These are phyloP conservation scores for Pseudorectes ferrugineus DNA, from an alignment of 2,113 vertebrate species.

Conservation along the genomic window DNA sequence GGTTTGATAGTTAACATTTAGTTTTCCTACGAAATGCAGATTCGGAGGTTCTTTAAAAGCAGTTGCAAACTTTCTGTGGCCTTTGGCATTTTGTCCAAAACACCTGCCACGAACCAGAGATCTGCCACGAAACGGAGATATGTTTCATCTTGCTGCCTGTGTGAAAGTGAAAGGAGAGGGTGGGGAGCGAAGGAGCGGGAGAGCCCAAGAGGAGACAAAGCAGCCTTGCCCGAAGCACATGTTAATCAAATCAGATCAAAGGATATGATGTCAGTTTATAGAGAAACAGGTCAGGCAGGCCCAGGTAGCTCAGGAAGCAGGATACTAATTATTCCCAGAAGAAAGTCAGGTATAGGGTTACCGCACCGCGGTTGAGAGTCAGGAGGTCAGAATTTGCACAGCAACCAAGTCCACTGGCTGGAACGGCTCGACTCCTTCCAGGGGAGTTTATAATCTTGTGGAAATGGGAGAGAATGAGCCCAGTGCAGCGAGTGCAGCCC, in stretches of 20 bases:
- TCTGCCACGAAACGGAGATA: neutral
- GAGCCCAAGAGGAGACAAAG: constrained; percentile 64
- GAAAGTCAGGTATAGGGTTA: constrained; percentile 74
- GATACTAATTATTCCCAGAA: constrained; percentile 74
- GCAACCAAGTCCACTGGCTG: constrained; percentile 11
- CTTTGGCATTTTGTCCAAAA: neutral
- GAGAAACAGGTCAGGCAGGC: constrained; percentile 92
- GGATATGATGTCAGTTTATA: constrained; percentile 79
- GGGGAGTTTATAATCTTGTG: neutral
- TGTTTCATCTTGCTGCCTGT: neutral
- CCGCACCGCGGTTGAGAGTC: constrained; percentile 53
- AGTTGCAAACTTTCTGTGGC: neutral
- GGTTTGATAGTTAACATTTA: neutral
- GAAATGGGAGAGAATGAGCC: constrained; percentile 75
- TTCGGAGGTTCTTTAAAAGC: neutral
- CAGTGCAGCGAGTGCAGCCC: constrained; percentile 31
- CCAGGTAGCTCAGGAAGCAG: constrained; percentile 79
- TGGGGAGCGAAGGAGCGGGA: neutral
- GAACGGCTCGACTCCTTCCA: neutral
- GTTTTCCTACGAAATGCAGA: neutral
- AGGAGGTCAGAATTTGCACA: constrained; percentile 70
- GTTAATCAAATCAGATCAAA: constrained; percentile 73
- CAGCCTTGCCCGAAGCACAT: constrained; percentile 53
- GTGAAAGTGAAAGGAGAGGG: constrained; percentile 39
- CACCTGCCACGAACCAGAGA: neutral